These are phyloP conservation scores for Cephus sareptanus DNA, from an alignment of 2,888 invertebrate genomes.

Conservation along the genomic window DNA sequence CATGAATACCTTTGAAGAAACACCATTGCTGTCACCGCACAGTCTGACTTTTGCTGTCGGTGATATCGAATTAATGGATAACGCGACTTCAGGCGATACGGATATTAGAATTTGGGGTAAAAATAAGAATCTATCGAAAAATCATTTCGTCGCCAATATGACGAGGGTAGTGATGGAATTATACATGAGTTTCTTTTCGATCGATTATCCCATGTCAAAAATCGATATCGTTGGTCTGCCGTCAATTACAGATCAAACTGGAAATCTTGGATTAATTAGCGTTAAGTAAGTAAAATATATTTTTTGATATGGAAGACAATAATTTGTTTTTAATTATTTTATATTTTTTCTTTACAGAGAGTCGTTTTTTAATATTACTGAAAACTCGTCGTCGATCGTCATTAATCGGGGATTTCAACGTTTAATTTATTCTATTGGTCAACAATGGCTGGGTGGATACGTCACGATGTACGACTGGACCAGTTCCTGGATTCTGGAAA, in stretches of 20 bases:
- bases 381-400: slow-evolving; percentile 36
- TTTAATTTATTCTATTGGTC: slow-evolving; percentile 54
- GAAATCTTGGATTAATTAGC: slow-evolving; percentile 47
- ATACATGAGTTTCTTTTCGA: not conserved
- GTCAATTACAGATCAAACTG: slow-evolving; percentile 34
- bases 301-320: not conserved
- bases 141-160: not conserved
- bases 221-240: slow-evolving; percentile 48
- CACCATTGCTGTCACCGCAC: slow-evolving; percentile 69
- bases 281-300: slow-evolving; percentile 38
- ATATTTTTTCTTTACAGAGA: slow-evolving; percentile 38
- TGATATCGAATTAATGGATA: slow-evolving; percentile 34
- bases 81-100: not conserved
- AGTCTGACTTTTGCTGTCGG: slow-evolving; percentile 67
- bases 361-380: slow-evolving; percentile 39
- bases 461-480: slow-evolving; percentile 56
- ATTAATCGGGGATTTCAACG: slow-evolving; percentile 42
- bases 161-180: not conserved
- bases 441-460: slow-evolving; percentile 68
- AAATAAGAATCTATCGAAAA: not conserved
- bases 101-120: not conserved
- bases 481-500: slow-evolving; percentile 63
- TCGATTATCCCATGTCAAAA: slow-evolving; percentile 43
- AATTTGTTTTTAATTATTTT: not conserved
- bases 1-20: slow-evolving; percentile 41